Base-by-base conservation (phyloP, 2,888 invertebrate species). In the Acronicta leporina region DNA sequence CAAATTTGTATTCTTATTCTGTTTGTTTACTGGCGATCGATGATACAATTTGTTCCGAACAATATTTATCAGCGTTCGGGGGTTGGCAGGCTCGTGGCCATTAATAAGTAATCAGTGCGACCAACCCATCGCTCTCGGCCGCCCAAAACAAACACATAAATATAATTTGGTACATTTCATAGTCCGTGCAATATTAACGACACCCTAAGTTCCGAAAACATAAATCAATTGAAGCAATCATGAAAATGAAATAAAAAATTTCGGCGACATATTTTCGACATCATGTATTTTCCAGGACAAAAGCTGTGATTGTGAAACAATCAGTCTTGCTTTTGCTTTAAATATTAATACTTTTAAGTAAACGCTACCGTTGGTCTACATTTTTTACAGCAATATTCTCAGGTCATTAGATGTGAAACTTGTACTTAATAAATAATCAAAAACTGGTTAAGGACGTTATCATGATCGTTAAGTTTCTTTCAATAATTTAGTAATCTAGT, bases 41-140 rank as follows among this genome's bases (percentile, higher is more conserved):
- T 82, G 83, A 79, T 79, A 85, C 77, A 86, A 87, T 87, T 87
- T 81, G 75, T 77, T 77, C 73, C 63, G 64, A 79, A 82, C 78
- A 83, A 80, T 86, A 89, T 88, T 86, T 89, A 89, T 88, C 83
- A 84, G 73, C 75, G 82, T 76, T 77, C 77, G 72, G 79, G 75
- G 77, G 73, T 77, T 77, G 81, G 69, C 66, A 67, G 75, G 66
- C 68, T 77, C 79, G 81, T 79, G 75, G 87, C 87, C 91, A 90
- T 92, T 88, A 92, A 92, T 91, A 91, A 88, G 88, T 90, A 91
- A 92, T 92, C 90, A 92, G 88, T 76, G 85, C 77, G 80, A 80
- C 82, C 83, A 81, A 77, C 80, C 80, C 68, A 68, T 72, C 68
- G 67, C 63, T 63, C 53, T 63, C 64, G 47, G 59, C 61, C 62